Evolutionary conservation across 2,797 vertebrate genomes (phyloP).

Genomic region (Esox masquinongy): DNA sequence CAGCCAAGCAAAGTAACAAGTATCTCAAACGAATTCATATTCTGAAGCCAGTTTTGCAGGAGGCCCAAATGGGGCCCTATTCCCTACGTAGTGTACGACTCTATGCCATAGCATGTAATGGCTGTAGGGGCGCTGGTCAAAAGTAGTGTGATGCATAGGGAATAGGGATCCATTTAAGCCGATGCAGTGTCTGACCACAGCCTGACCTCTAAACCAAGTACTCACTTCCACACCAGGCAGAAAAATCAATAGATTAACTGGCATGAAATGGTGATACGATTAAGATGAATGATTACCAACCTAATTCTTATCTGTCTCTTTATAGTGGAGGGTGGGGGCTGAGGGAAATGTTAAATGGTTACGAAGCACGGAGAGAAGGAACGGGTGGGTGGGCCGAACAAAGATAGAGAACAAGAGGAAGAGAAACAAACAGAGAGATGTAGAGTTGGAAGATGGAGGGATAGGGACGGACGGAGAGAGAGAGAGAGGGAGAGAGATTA

Average conservation of each 20-base stretch:
- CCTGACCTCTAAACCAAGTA: constrained; percentile 60
- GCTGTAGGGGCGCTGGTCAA: neutral
- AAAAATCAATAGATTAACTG: constrained; percentile 66
- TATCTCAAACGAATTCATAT: no score
- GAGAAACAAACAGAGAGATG: constrained; percentile 41
- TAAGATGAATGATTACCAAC: constrained; percentile 66
- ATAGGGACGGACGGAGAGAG: constrained; percentile 46
- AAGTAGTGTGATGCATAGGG: neutral
- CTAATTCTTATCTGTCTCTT: constrained; percentile 69
- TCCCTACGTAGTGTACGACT: neutral
- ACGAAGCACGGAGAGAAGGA: no score
- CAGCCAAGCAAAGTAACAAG: no score
- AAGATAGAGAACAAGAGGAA: no score
- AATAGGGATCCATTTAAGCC: neutral
- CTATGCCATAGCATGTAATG: neutral
- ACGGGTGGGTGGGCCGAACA: no score
- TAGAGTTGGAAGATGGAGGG: constrained; percentile 30
- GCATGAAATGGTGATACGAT: constrained; percentile 60
- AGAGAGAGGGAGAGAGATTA: constrained; percentile 23
- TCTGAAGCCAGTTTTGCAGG: no score
- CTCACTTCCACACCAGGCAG: constrained; percentile 46
- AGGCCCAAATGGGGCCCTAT: no score
- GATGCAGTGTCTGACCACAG: constrained; percentile 50
- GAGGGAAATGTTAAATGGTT: neutral
- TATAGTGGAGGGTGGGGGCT: constrained; percentile 31